A percentile compares a stretch with the other conserved stretches of the same genome.
Conservation (phyloP, 2,888 invertebrate species). For the Ophioninae sp. region DNA sequence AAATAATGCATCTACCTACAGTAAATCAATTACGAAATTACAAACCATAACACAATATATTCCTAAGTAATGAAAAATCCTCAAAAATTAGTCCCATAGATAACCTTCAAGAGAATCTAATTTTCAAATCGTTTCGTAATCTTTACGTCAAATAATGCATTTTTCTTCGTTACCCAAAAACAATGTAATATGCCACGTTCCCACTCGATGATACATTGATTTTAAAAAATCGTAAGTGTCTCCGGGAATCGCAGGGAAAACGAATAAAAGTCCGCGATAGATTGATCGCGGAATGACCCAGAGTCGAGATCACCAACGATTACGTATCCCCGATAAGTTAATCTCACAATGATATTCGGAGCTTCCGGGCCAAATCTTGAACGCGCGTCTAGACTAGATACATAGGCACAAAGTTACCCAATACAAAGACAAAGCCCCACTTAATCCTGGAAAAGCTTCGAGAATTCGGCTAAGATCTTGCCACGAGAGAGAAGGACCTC, state of each 20-base stretch:
- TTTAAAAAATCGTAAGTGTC: background rate
- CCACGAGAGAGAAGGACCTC: background rate
- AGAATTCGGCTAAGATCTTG: conserved; percentile 16
- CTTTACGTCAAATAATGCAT: background rate
- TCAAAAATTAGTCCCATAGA: too few relatives aligned
- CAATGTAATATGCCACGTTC: too few relatives aligned
- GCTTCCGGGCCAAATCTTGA: conserved; percentile 6
- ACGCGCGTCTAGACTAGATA: background rate
- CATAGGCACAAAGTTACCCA: background rate
- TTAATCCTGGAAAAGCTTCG: conserved; percentile 34
- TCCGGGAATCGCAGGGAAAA: background rate
- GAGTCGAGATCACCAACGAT: background rate
- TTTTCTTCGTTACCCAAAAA: background rate
- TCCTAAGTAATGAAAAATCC: too few relatives aligned
- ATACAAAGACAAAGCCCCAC: background rate
- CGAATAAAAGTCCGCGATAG: background rate
- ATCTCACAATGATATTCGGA: background rate
- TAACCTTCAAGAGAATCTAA: too few relatives aligned
- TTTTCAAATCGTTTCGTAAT: background rate
- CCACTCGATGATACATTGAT: too few relatives aligned
- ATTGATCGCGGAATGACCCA: background rate
- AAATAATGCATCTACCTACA: too few relatives aligned
- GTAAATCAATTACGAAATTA: too few relatives aligned
- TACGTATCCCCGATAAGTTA: background rate
- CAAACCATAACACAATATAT: too few relatives aligned